Evolutionary conservation across 2,113 vertebrate genomes (phyloP), one percentile per base, ranked within the genome.

Genomic region (Sitta europaea): DNA sequence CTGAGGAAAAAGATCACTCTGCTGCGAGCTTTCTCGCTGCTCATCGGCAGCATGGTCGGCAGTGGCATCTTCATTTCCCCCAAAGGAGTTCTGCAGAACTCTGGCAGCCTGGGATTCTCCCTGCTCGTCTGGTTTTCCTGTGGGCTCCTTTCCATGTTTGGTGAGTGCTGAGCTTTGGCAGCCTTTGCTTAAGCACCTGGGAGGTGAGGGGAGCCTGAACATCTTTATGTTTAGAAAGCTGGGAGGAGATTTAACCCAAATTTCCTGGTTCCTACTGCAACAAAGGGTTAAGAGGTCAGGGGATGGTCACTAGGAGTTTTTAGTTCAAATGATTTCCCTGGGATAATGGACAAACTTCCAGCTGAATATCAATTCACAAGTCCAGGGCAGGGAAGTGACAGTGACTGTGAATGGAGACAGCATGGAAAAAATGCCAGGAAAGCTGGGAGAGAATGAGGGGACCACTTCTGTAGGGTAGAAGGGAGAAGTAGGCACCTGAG

Each of bases 1-100:
- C 96, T 98, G 86, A 97, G 97, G 91, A 98, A 98, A 54, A 97
- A 97, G 73, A 98, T 99, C 22, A 97, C 98, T 72, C 94, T 99
- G 90, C 87, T 98, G 92, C 81, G 98, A 8, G 98, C 98, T 25
- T 96, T 98, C 83, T 98, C 97, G 0, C 97, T 99, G 45, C 97
- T 99, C 91, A 97, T 99, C 0, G 99, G 99, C 57, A 98, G 98
- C 14, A 98, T 99, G 97, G 98, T 99, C 90, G 99, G 99, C 94
- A 99, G 99, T 0, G 99, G 99, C 54, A 99, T 99, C 97, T 99
- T 99, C 53, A 99, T 99, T 55, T 98, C 99, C 24, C 99, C 99
- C 9, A 99, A 99, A 94, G 98, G 98, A 14, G 98, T 99, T 6
- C 94, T 99, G 94, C 87, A 98, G 78, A 99, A 99, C 96, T 98